Evolutionary conservation across 2,888 invertebrate species (phyloP), one percentile per base, ranked within the genome.

Genomic region (Agrotis puta): DNA sequence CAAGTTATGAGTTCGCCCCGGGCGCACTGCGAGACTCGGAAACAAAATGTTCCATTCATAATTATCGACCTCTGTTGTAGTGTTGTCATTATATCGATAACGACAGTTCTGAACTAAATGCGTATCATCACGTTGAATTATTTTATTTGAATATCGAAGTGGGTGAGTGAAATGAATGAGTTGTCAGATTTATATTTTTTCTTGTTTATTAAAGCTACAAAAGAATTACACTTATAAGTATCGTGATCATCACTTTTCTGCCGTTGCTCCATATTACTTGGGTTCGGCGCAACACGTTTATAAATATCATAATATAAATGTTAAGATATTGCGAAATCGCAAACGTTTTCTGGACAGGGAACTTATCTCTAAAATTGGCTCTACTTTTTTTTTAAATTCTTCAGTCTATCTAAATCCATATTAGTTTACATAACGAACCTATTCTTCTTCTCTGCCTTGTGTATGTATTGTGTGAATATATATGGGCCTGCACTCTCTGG

Each of bases 41-140:
- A 92, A 94, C 94, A 92, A 91, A 93, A 92, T 91, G 91, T 90
- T 92, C 92, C 91, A 92, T 93, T 92, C 92, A 93, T 94, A 95
- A 94, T 94, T 94, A 94, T 93, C 92, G 92, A 92, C 89, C 87
- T 86, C 83, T 81, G 71, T 79, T 81, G 64, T 92, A 94, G 92
- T 89, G 93, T 88, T 91, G 93, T 85, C 86, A 83, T 85, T 82
- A 79, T 88, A 86, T 92, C 93, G 88, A 89, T 88, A 82, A 83
- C 79, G 61, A 74, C 65, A 74, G 74, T 73, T 78, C 74, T 67
- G 72, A 71, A 75, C 67, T 54, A 63, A 64, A 80, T 76, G 79
- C 71, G 54, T 75, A 68, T 79, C 76, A 78, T 79, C 70, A 79
- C 20, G 57, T 53, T 71, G 64, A 76, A 75, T 75, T 48, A 67